These are phyloP conservation scores for Platycheirus albimanus DNA, from an alignment of 2,888 invertebrate genomes.

Conservation along the genomic window DNA sequence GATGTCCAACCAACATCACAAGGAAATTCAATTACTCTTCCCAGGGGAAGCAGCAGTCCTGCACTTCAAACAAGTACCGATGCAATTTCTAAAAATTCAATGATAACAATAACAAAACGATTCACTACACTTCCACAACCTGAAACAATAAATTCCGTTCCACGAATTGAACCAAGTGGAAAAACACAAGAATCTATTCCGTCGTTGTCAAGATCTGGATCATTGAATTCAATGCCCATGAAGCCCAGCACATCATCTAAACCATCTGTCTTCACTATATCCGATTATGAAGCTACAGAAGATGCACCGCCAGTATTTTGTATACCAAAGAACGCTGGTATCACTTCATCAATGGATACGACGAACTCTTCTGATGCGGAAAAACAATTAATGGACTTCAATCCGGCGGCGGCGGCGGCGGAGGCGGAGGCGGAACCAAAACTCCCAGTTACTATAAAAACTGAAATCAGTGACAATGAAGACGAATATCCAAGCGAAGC, in stretches of 20 bases:
- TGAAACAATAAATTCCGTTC: not conserved
- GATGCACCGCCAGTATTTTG: slow-evolving; percentile 30
- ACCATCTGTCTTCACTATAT: slow-evolving; percentile 36
- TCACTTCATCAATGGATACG: not conserved
- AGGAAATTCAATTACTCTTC: not conserved
- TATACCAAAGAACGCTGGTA: slow-evolving; percentile 7
- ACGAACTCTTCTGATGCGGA: not conserved
- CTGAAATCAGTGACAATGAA: slow-evolving; percentile 12
- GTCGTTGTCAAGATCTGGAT: not conserved
- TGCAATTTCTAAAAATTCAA: not conserved
- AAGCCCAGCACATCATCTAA: not conserved
- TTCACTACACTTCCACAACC: not conserved
- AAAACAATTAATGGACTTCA: not conserved
- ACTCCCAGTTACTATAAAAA: slow-evolving; percentile 11
- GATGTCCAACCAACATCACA: not conserved
- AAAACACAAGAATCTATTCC: not conserved
- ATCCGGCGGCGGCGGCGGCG: too few species aligned
- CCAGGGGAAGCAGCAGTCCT: not conserved
- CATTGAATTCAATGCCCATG: not conserved
- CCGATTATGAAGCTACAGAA: slow-evolving; percentile 21
- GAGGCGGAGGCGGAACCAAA: too few species aligned
- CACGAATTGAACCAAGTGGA: not conserved
- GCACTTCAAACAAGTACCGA: not conserved
- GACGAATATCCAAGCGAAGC: not conserved
- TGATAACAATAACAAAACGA: not conserved